Base-by-base conservation (phyloP, 2,113 vertebrate species). In the Alaudala cheleensis region DNA sequence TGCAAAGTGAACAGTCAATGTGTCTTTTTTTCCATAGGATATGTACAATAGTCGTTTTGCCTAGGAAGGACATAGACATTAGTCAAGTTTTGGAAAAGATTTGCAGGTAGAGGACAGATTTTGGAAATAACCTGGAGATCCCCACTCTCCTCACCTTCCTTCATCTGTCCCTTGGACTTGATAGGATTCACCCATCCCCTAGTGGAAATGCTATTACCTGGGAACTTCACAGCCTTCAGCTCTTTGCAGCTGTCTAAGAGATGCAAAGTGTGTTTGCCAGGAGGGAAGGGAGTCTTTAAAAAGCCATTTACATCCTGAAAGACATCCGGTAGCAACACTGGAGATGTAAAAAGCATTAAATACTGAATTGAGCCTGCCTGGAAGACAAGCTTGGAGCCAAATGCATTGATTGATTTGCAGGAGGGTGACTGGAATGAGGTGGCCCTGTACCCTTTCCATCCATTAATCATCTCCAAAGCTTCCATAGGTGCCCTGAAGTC, bases 231-330 rank as follows among this genome's bases (percentile, higher is more conserved):
- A 49, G 70, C 62, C 66, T 78, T 84, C 37, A 74, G 49, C 64
- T 88, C 69, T 86, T 81, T 49, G 72, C 42, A 70, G 54, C 54
- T 93, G 45, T 71, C 73, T 90, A 81, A 86, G 53, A 90, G 73
- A 66, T 22, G 50, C 70, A 58, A 62, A 95, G 34, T 77, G 24
- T 53, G 37, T 91, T 94, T 94, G 45, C 79, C 54, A 77, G 79
- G 51, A 90, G 96, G 49, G n/a, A 94, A 67, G 13, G 31, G 73
- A 88, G 61, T 80, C 66, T 96, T 96, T 91, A 77, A 89, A 93
- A 93, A 86, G 26, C 79, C 65, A 64, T 93, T 92, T 93, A 66
- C 62, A 49, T 74, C 44, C 76, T 11, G 4, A 70, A 81, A 77
- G 56, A 66, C 69, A 66, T 53, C 62, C 5, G 0, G 50, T 85